These are phyloP conservation scores for Drymonia ruficornis DNA, from an alignment of 2,888 invertebrate species.

Conservation along the genomic window DNA sequence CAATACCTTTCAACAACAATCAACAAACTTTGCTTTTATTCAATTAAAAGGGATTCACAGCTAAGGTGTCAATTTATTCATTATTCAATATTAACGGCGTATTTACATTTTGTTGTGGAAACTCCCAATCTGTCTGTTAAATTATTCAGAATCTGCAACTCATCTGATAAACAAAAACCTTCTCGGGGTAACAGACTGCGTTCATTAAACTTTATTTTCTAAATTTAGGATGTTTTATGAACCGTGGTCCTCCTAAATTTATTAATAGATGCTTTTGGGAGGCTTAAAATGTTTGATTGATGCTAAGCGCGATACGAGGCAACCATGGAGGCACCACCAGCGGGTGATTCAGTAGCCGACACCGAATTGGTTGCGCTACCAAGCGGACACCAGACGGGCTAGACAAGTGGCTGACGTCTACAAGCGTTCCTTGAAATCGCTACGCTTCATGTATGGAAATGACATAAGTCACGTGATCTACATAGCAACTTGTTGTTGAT, in stretches of 20 bases:
- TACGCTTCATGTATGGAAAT: too few relatives aligned
- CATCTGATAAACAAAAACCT: conserved; percentile 12
- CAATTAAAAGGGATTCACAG: not conserved
- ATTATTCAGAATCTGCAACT: conserved; percentile 14
- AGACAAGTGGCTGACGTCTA: too few relatives aligned
- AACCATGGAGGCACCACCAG: too few relatives aligned
- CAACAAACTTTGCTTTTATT: conserved; percentile 3
- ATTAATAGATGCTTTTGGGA: not conserved
- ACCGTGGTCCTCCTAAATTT: not conserved
- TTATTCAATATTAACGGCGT: conserved; percentile 5
- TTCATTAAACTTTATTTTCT: not conserved
- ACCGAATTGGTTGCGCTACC: too few relatives aligned
- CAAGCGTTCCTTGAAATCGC: too few relatives aligned
- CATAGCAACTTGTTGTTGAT: too few relatives aligned
- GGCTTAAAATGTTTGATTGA: too few relatives aligned
- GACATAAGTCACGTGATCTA: too few relatives aligned
- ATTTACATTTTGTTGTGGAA: conserved; percentile 6
- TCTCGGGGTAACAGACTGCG: not conserved
- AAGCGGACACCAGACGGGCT: too few relatives aligned
- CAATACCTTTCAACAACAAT: not conserved
- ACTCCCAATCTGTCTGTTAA: conserved; percentile 9
- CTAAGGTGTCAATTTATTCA: not conserved
- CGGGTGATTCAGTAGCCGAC: too few relatives aligned
- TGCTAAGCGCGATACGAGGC: too few relatives aligned
- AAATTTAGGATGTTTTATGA: conserved; percentile 1